These are phyloP conservation scores for Podiceps cristatus DNA, from an alignment of 2,113 vertebrate species.

Conservation along the genomic window DNA sequence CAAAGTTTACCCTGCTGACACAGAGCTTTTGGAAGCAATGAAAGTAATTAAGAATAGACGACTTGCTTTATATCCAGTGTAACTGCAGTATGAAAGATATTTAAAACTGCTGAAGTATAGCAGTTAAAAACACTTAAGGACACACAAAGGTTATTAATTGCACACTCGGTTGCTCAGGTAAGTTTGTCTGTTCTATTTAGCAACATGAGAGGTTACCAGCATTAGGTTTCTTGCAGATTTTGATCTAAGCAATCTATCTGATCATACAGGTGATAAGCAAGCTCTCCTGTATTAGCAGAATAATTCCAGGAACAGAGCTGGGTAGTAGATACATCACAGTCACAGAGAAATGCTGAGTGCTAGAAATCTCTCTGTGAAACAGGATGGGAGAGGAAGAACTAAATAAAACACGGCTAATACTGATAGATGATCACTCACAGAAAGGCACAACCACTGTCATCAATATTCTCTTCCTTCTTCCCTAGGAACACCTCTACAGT, in stretches of 20 bases:
- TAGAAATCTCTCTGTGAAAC: background rate
- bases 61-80: too few relatives aligned
- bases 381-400: background rate
- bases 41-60: background rate
- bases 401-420: background rate
- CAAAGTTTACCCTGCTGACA: background rate
- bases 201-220: background rate
- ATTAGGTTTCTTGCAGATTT: background rate
- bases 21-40: background rate
- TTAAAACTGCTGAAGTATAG: background rate
- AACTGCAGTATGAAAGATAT: background rate
- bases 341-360: slow-evolving; percentile 9
- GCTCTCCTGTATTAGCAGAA: background rate
- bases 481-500: background rate
- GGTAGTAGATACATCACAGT: background rate
- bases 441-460: background rate
- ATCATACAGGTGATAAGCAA: slow-evolving; percentile 4
- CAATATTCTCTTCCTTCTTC: background rate
- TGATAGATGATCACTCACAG: background rate
- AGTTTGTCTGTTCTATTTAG: background rate
- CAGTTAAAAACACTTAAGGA: background rate
- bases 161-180: background rate
- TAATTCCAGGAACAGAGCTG: slow-evolving; percentile 7
- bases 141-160: background rate
- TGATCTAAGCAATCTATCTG: background rate